A percentile compares a stretch with the other conserved stretches of the same genome.
phyloP scores from a whole-genome alignment of 2,113 vertebrate species.

The Egretta garzetta region DNA sequence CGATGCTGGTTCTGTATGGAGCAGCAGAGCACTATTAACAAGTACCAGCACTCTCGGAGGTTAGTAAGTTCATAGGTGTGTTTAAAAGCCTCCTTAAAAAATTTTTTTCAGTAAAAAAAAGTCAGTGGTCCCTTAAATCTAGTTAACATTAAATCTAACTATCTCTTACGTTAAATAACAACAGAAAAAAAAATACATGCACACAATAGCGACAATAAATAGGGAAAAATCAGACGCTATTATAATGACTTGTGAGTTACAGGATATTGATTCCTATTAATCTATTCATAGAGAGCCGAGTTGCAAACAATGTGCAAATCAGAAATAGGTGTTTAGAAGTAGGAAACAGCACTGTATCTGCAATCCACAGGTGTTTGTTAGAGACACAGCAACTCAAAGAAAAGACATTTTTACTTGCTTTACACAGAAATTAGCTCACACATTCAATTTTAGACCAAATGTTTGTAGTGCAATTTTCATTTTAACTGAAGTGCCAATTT shows the following conservation, averaged over 20 bases:
- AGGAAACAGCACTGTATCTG: slow-evolving; percentile 9
- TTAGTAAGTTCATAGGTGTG: not conserved
- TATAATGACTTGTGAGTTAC: slow-evolving; percentile 35
- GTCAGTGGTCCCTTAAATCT: not conserved
- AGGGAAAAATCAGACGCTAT: not conserved
- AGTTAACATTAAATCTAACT: slow-evolving; percentile 34
- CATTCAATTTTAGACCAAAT: not conserved
- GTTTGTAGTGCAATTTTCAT: slow-evolving; percentile 49
- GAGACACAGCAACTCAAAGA: slow-evolving; percentile 4
- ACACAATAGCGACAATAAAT: slow-evolving; percentile 59
- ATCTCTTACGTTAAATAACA: slow-evolving; percentile 23
- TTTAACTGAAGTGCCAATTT: not conserved
- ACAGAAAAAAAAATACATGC: slow-evolving; percentile 17
- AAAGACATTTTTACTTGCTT: slow-evolving; percentile 27
- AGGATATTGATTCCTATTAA: slow-evolving; percentile 58
- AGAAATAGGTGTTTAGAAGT: not conserved
- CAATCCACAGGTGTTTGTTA: not conserved
- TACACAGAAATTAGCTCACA: slow-evolving; percentile 4
- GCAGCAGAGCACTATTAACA: not conserved
- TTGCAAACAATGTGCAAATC: slow-evolving; percentile 31
- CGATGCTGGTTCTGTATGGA: not conserved
- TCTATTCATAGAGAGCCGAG: slow-evolving; percentile 35
- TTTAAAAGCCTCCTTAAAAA: not conserved
- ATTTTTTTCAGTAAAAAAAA: not conserved
- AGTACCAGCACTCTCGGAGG: too few relatives aligned